Evolutionary conservation across 2,888 invertebrate species (phyloP).

Genomic region (Callinectes sapidus): DNA sequence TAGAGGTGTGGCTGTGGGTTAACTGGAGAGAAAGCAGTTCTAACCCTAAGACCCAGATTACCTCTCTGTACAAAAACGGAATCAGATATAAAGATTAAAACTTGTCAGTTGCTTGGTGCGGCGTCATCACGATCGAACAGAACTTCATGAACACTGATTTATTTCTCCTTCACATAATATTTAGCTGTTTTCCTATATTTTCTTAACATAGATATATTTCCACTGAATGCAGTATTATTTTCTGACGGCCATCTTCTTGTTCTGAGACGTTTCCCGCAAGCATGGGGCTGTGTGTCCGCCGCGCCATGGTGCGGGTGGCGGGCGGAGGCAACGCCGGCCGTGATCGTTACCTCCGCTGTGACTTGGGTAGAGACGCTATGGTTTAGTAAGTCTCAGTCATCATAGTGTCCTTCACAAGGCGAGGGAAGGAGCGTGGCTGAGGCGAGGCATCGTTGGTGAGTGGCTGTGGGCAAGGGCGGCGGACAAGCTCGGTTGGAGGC

Average conservation of each 20-base stretch:
- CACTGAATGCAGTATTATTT: background rate
- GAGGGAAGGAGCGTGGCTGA: constrained; percentile 54
- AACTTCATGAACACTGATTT: background rate
- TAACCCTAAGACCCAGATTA: background rate
- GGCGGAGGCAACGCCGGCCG: background rate
- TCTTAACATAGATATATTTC: background rate
- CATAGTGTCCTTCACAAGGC: constrained; percentile 54
- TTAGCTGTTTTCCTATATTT: background rate
- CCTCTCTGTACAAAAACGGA: constrained; percentile 13
- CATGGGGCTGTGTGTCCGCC: background rate
- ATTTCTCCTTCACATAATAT: background rate
- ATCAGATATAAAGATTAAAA: background rate
- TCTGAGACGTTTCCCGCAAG: background rate
- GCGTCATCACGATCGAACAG: background rate
- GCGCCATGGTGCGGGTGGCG: background rate
- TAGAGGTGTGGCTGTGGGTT: background rate
- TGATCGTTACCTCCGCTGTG: background rate
- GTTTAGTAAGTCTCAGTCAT: background rate
- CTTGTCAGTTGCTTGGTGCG: background rate
- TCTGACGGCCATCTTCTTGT: background rate
- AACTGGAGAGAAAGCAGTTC: background rate
- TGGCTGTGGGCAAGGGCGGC: constrained; percentile 39
- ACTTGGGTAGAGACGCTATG: background rate
- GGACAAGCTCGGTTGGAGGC: constrained; percentile 30
- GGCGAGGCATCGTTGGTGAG: constrained; percentile 42